Conservation (phyloP, 2,888 invertebrate genomes). For the Dastarcus helophoroides region DNA sequence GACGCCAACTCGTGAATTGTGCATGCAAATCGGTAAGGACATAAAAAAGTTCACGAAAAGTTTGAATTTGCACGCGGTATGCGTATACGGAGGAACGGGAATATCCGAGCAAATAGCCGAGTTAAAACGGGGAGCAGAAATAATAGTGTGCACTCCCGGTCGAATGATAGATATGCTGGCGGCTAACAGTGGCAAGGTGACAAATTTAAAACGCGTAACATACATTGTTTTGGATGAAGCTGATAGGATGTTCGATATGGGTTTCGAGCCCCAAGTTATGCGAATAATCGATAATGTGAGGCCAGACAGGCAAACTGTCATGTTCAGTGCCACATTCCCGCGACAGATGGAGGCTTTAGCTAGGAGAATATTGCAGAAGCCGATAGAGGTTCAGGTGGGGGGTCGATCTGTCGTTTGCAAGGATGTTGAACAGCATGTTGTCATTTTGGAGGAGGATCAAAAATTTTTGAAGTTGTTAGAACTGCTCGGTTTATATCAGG, state of each 20-base stretch:
- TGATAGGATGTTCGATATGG: conserved; percentile 99
- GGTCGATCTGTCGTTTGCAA: conserved; percentile 95
- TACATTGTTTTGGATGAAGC: conserved; percentile 96
- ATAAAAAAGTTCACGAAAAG: conserved; percentile 90
- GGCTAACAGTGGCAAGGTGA: conserved; percentile 95
- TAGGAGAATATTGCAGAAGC: conserved; percentile 81
- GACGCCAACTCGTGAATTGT: conserved; percentile 96
- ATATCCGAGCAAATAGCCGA: conserved; percentile 91
- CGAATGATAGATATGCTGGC: conserved; percentile 99
- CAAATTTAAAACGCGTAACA: conserved; percentile 91
- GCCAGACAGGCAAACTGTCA: conserved; percentile 94
- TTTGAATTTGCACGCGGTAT: conserved; percentile 75
- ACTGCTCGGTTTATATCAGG: conserved; percentile 88
- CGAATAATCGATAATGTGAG: conserved; percentile 94
- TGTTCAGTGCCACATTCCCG: conserved; percentile 99
- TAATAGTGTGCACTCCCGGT: conserved; percentile 98
- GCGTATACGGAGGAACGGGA: conserved; percentile 97
- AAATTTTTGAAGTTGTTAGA: conserved; percentile 97
- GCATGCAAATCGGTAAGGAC: conserved; percentile 97
- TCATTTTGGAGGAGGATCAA: conserved; percentile 88
- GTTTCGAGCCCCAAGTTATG: conserved; percentile 98
- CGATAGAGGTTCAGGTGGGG: conserved; percentile 87
- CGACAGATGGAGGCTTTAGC: conserved; percentile 98
- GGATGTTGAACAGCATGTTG: conserved; percentile 92
- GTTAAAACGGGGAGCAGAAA: conserved; percentile 86